phyloP scores from a whole-genome alignment of 2,888 invertebrate species.

The Heliconius ismenius region DNA sequence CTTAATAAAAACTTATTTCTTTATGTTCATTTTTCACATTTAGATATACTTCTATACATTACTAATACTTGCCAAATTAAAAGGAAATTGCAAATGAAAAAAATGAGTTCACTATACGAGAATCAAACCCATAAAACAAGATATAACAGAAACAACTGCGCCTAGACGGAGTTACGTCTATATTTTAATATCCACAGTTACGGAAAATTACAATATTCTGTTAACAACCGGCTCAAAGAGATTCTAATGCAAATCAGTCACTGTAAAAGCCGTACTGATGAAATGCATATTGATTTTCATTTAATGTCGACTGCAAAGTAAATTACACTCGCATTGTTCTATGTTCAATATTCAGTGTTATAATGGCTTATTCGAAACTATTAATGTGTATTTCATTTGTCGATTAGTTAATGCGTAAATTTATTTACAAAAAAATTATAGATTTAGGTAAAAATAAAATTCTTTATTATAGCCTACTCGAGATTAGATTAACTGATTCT shows the following conservation, averaged over 20 bases:
- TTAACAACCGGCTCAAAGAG: conserved; percentile 45
- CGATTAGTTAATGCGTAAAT: neutral
- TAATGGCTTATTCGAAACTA: neutral
- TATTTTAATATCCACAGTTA: neutral
- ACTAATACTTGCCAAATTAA: too few species aligned
- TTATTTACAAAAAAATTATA: neutral
- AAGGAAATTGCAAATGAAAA: neutral
- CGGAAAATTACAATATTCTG: conserved; percentile 30
- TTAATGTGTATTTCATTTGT: neutral
- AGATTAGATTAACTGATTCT: too few species aligned
- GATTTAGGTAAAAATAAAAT: neutral
- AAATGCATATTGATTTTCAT: conserved; percentile 43
- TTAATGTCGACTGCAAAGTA: conserved; percentile 22
- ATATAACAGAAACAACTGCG: neutral
- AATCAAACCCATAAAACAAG: neutral
- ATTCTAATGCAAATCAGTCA: conserved; percentile 48
- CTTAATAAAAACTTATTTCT: neutral
- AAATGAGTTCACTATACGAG: neutral
- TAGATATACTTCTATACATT: too few species aligned
- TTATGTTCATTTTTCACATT: neutral
- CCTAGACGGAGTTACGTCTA: neutral
- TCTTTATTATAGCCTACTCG: neutral
- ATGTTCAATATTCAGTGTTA: conserved; percentile 16
- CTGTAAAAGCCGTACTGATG: conserved; percentile 39
- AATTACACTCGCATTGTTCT: conserved; percentile 23